These are phyloP conservation scores for Nomada lathburiana DNA, from an alignment of 2,888 invertebrate species.

Conservation along the genomic window DNA sequence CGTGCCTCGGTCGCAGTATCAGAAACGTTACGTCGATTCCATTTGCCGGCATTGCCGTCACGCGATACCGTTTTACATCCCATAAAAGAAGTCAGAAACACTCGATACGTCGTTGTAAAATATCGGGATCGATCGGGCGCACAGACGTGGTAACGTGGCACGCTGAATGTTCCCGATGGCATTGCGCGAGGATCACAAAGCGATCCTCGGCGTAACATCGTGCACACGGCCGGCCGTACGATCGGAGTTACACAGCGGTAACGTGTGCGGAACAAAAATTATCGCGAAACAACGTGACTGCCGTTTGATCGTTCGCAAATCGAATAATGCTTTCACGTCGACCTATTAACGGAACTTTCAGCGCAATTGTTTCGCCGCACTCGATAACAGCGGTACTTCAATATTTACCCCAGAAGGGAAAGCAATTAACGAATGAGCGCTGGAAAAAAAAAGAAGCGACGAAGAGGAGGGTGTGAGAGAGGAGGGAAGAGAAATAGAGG, in stretches of 20 bases:
- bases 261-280: constrained; percentile 25
- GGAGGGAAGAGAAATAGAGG: background rate
- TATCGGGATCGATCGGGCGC: constrained; percentile 14
- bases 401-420: constrained; percentile 45
- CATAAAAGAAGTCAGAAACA: constrained; percentile 9
- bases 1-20: background rate
- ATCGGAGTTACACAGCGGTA: constrained; percentile 9
- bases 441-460: background rate
- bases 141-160: background rate
- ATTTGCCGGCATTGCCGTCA: background rate
- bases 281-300: constrained; percentile 27
- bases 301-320: constrained; percentile 42
- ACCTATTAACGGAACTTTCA: constrained; percentile 24
- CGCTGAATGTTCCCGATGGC: too few relatives aligned
- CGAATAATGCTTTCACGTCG: constrained; percentile 38
- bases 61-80: background rate
- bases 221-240: background rate
- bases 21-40: background rate
- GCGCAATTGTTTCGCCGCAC: constrained; percentile 24
- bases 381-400: constrained; percentile 47
- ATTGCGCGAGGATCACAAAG: constrained; percentile 6
- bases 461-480: background rate
- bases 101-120: constrained; percentile 17
- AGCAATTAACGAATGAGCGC: constrained; percentile 51
- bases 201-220: background rate